Percentiles rank a stretch among this genome's conserved stretches.
These are phyloP conservation scores for Tethea ocularis DNA, from an alignment of 2,888 invertebrate species.

Conservation along the genomic window DNA sequence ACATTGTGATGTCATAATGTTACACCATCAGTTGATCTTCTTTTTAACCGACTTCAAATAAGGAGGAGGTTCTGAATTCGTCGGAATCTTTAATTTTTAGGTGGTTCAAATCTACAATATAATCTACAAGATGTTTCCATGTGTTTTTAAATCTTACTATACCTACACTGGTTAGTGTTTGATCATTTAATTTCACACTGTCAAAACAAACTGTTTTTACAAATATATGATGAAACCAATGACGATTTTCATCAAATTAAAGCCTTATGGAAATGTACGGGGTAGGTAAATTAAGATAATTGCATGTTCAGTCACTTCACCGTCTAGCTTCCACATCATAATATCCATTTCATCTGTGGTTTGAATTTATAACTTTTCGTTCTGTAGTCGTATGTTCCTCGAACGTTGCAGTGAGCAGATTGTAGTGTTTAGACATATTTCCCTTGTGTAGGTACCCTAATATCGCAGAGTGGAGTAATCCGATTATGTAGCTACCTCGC, in stretches of 20 bases:
- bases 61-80: no score
- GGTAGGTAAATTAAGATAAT: neutral
- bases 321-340: neutral
- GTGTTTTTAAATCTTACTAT: no score
- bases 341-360: neutral
- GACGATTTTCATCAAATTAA: neutral
- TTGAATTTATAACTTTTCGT: conserved; percentile 1
- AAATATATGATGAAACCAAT: neutral
- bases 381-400: neutral
- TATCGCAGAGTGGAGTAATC: conserved; percentile 67
- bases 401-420: conserved; percentile 35
- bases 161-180: no score
- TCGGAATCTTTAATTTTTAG: no score
- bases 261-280: neutral
- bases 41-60: no score
- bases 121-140: no score
- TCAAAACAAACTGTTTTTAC: no score
- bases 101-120: no score
- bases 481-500: conserved; percentile 59
- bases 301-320: neutral
- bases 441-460: conserved; percentile 64
- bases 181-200: no score
- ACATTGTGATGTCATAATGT: no score
- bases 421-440: conserved; percentile 70
- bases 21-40: no score